A percentile compares a stretch with the other conserved stretches of the same genome.
Evolutionary conservation across 2,888 invertebrate species (phyloP).

Genomic region (Adela reaumurella): DNA sequence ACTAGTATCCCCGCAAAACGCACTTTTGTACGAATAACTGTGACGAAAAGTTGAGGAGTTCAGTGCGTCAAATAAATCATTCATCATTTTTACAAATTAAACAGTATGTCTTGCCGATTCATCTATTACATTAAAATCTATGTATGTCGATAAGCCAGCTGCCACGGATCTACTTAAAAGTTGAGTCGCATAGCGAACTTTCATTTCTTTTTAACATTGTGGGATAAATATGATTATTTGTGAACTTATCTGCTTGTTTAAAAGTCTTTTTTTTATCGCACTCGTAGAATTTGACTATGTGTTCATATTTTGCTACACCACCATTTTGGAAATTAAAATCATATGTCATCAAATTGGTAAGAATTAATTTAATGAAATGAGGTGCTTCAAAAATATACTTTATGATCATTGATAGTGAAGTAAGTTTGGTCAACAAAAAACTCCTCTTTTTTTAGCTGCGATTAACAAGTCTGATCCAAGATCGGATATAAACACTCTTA

Average conservation of each 20-base stretch:
- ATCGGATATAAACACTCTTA: slow-evolving; percentile 14
- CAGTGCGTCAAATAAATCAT: slow-evolving; percentile 14
- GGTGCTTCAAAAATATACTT: slow-evolving; percentile 19
- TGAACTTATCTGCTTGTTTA: slow-evolving; percentile 17
- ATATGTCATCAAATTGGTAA: slow-evolving; percentile 15
- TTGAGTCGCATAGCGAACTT: slow-evolving; percentile 17
- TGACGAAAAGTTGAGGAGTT: slow-evolving; percentile 11
- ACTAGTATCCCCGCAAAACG: slow-evolving; percentile 14
- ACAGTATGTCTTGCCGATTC: slow-evolving; percentile 12
- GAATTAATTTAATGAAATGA: slow-evolving; percentile 16
- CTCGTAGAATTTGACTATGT: slow-evolving; percentile 15
- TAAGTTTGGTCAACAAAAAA: slow-evolving; percentile 15
- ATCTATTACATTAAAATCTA: slow-evolving; percentile 10
- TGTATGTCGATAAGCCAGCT: slow-evolving; percentile 12
- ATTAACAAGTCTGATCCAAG: slow-evolving; percentile 13
- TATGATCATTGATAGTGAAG: slow-evolving; percentile 15
- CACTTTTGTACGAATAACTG: slow-evolving; percentile 11
- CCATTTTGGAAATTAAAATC: slow-evolving; percentile 15
- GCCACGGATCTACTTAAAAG: slow-evolving; percentile 19
- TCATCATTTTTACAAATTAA: slow-evolving; percentile 13
- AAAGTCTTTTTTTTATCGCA: slow-evolving; percentile 13
- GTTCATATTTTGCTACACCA: slow-evolving; percentile 16
- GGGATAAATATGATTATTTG: slow-evolving; percentile 16
- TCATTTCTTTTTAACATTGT: slow-evolving; percentile 15
- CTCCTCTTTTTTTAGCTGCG: slow-evolving; percentile 11